A percentile compares a stretch with the other conserved stretches of the same genome.
Evolutionary conservation across 1,140 invertebrate genomes (phyloP).

Genomic region (Octopus bimaculoides): DNA sequence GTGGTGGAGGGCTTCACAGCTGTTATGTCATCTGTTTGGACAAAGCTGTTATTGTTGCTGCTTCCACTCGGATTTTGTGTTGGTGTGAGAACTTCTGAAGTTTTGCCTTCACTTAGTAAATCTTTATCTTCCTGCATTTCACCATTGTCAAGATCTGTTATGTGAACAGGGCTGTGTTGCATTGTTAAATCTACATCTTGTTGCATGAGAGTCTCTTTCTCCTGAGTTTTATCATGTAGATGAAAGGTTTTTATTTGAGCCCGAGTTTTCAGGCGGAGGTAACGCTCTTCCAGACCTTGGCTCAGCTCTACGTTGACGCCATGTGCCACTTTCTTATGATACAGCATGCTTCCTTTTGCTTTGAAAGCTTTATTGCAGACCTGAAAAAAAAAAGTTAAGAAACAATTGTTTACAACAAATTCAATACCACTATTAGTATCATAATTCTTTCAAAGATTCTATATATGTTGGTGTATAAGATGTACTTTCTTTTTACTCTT

Average conservation of each 20-base stretch:
- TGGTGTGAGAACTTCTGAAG: neutral
- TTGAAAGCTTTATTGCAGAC: slow-evolving; percentile 36
- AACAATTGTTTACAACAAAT: too few species aligned
- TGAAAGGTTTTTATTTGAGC: slow-evolving; percentile 15
- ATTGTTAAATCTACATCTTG: neutral
- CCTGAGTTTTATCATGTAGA: neutral
- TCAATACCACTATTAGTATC: too few species aligned
- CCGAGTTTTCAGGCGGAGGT: slow-evolving; percentile 43
- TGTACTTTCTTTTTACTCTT: too few species aligned
- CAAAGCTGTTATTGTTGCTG: too few species aligned
- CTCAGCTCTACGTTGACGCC: slow-evolving; percentile 45
- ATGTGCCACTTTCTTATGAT: slow-evolving; percentile 49
- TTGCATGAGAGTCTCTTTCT: neutral
- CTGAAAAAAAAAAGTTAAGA: slow-evolving; percentile 18
- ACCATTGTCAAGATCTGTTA: neutral
- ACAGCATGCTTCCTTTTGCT: slow-evolving; percentile 40
- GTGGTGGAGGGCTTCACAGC: neutral
- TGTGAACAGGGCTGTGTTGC: neutral
- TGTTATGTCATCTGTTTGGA: neutral
- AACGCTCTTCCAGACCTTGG: slow-evolving; percentile 47
- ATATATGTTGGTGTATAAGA: too few species aligned
- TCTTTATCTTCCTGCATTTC: neutral
- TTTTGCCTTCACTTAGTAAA: neutral
- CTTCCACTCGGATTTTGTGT: neutral
- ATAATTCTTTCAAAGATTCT: too few species aligned